Evolutionary conservation across 2,797 vertebrate species (phyloP), one percentile per base, ranked within the genome.

Genomic region (Esox masquinongy): DNA sequence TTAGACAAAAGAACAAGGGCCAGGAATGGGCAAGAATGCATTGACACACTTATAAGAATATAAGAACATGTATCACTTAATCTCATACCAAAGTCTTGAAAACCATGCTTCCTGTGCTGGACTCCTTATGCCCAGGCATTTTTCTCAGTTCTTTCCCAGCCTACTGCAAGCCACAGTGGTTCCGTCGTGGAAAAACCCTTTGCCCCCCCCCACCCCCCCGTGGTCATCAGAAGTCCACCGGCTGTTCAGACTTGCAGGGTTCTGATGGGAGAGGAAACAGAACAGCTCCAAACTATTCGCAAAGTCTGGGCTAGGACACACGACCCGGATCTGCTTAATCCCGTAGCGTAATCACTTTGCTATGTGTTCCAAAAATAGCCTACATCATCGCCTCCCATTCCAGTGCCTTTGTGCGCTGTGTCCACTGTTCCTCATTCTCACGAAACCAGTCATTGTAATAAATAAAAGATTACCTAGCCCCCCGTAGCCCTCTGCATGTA

Each of bases 381-480:
- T 39, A 39, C 36, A 39, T 39, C 2, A 31, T 31, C 14, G 11
- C 26, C 26, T 29, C 64, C 12, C 29, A 12, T n/a, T 29, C 61
- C 9, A 15, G 26, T 22, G 63, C 22, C 4, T 14, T 64, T 43
- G 43, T 43, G 43, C 43, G 43, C 43, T 66, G 16, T 15, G 19
- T 50, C 22, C n/a, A 49, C 22, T 24, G 19, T 50, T 49, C 43
- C n/a, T 39, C 4, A 5, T 22, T 31, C 11, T 39, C 68, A 24
- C 36, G 4, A 69, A 34, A 72, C 34, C 19, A 77, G 64, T 59
- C 29, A 59, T 66, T 34, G 4, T 68, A 75, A 74, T 73, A 51
- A 29, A 5, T 72, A 69, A 83, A 68, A 56, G 34, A 84, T 74
- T 29, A 19, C 73, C 66, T 53, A 1, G 36, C 36, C 5, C 4